Conservation (phyloP, 2,797 vertebrate species). For the Myotis daubentonii region DNA sequence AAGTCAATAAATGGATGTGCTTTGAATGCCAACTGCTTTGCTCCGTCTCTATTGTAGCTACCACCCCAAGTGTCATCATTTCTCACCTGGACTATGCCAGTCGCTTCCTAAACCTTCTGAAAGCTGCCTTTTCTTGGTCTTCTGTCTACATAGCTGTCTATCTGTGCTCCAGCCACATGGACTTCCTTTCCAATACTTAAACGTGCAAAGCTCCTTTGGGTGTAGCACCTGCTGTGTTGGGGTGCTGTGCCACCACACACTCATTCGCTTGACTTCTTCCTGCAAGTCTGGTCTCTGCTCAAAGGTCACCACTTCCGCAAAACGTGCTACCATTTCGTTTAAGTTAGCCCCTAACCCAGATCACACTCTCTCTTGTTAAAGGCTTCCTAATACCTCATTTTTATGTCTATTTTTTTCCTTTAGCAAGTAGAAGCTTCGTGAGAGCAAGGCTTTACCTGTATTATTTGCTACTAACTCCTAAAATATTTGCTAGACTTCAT, state of each 20-base stretch:
- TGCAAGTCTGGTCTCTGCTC: neutral
- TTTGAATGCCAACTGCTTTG: neutral
- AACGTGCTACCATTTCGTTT: neutral
- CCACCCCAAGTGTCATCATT: neutral
- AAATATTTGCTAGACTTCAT: neutral
- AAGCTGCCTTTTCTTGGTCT: neutral
- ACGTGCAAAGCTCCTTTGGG: neutral
- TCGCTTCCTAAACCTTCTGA: neutral
- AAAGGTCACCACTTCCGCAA: neutral
- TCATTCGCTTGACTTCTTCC: neutral
- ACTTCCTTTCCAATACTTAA: neutral
- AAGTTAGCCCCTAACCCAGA: neutral
- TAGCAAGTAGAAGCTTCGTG: neutral
- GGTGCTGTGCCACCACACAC: too few species aligned
- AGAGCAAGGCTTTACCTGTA: neutral
- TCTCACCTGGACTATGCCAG: neutral
- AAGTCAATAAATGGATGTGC: neutral
- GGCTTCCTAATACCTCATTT: neutral
- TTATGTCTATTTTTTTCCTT: neutral
- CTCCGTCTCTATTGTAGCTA: accelerated
- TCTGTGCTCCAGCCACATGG: neutral
- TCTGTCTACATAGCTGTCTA: neutral
- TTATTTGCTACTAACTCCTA: neutral
- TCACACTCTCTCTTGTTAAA: neutral
- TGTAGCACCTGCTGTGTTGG: accelerated